Percentiles rank a stretch among this genome's conserved stretches.
These are phyloP conservation scores for Nothobranchius kuhntae DNA, from an alignment of 2,113 vertebrate genomes.

Conservation along the genomic window DNA sequence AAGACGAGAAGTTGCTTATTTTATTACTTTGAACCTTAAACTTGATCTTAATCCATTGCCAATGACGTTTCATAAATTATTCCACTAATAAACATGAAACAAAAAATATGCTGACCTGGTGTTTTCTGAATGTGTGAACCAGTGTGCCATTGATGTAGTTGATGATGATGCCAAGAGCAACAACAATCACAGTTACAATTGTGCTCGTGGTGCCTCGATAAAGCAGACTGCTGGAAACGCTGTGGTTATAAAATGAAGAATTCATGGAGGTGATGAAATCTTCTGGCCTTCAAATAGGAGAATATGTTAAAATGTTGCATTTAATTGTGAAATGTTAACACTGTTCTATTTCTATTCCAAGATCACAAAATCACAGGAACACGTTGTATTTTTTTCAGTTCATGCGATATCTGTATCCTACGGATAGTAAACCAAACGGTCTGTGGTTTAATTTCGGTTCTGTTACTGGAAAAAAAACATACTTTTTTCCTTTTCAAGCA, in stretches of 20 bases:
- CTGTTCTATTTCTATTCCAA: too few relatives aligned
- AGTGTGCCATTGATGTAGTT: slow-evolving; percentile 68
- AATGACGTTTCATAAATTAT: too few relatives aligned
- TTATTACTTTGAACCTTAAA: too few relatives aligned
- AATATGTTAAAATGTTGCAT: background rate
- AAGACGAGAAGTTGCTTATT: background rate
- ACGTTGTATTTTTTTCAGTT: too few relatives aligned
- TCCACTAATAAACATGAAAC: background rate
- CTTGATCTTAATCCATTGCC: too few relatives aligned
- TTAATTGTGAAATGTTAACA: too few relatives aligned
- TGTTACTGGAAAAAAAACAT: too few relatives aligned
- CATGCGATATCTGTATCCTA: too few relatives aligned
- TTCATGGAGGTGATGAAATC: slow-evolving; percentile 36
- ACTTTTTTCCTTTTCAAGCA: too few relatives aligned
- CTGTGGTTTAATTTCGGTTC: too few relatives aligned
- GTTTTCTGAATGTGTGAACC: slow-evolving; percentile 65
- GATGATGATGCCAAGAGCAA: slow-evolving; percentile 62
- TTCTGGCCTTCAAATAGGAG: background rate
- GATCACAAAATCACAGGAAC: too few relatives aligned
- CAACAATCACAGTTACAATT: slow-evolving; percentile 40
- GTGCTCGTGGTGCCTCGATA: slow-evolving; percentile 22
- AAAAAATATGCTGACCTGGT: slow-evolving; percentile 32
- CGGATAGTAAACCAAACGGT: too few relatives aligned
- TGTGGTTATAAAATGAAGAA: slow-evolving; percentile 12
- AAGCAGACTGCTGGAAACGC: background rate